Percentiles rank a stretch among this genome's conserved stretches.
These are phyloP conservation scores for Salvelinus fontinalis DNA, from an alignment of 2,113 vertebrate species.

Conservation along the genomic window DNA sequence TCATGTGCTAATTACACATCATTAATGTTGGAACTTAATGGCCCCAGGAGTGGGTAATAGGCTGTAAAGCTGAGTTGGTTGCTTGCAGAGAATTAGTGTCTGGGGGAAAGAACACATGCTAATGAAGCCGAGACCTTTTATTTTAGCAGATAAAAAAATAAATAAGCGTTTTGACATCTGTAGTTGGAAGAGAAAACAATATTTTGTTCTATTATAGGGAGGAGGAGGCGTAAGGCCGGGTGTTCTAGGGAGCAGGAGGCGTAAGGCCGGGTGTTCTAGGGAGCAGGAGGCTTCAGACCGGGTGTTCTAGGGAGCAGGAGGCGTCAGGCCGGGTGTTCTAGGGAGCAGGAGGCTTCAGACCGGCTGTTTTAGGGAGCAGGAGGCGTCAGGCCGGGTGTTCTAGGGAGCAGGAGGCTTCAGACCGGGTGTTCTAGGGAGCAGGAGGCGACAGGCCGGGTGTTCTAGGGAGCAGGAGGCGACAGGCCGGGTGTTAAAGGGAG, in stretches of 20 bases:
- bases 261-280: too few relatives aligned
- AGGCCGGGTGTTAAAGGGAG: too few relatives aligned
- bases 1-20: constrained; percentile 96
- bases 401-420: too few relatives aligned
- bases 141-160: constrained; percentile 82
- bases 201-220: constrained; percentile 74
- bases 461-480: constrained; percentile 19
- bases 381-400: too few relatives aligned
- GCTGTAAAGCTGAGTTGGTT: constrained; percentile 77
- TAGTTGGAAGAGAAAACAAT: constrained; percentile 81
- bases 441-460: too few relatives aligned
- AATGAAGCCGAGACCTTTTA: constrained; percentile 81
- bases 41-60: constrained; percentile 81
- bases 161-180: constrained; percentile 85
- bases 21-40: constrained; percentile 92
- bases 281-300: too few relatives aligned
- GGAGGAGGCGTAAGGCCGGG: constrained; percentile 30
- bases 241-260: too few relatives aligned
- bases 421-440: too few relatives aligned
- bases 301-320: too few relatives aligned
- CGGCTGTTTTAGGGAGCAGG: too few relatives aligned
- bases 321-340: too few relatives aligned
- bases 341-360: too few relatives aligned
- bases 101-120: constrained; percentile 74
- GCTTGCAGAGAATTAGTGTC: constrained; percentile 69